Conservation (phyloP, 2,888 invertebrate species). For the Hofmannophila pseudospretella region DNA sequence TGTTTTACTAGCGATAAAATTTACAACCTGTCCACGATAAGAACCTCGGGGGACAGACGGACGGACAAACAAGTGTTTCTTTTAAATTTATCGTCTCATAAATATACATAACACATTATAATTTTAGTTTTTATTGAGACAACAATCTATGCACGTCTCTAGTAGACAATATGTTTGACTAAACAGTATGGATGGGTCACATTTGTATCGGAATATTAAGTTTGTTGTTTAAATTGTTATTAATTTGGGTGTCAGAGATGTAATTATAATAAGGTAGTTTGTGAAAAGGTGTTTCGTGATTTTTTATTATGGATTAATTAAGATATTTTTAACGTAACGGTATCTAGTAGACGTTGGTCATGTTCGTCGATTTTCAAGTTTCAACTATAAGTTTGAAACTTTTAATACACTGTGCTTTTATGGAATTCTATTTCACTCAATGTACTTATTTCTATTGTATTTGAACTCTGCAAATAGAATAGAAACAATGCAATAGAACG, state of each 20-base stretch:
- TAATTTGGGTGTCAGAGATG: not conserved
- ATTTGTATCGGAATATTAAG: not conserved
- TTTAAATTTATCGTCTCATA: slow-evolving; percentile 49
- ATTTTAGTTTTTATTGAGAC: slow-evolving; percentile 11
- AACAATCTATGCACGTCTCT: not conserved
- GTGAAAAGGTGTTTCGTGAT: not conserved
- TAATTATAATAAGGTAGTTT: slow-evolving; percentile 3
- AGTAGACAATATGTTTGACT: not conserved
- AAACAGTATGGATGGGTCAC: not conserved
- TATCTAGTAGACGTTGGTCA: too few relatives aligned
- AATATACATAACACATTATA: slow-evolving; percentile 39
- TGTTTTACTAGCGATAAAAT: slow-evolving; percentile 49
- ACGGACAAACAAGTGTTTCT: slow-evolving; percentile 33
- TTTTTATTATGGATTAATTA: not conserved
- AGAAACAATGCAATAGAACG: too few relatives aligned
- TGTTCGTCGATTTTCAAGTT: too few relatives aligned
- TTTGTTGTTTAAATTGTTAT: not conserved
- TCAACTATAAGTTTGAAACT: too few relatives aligned
- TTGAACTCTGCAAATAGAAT: too few relatives aligned
- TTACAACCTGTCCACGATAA: slow-evolving; percentile 42
- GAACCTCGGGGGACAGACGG: slow-evolving; percentile 23
- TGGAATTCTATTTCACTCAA: too few relatives aligned
- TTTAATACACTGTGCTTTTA: too few relatives aligned
- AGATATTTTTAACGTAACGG: too few relatives aligned
- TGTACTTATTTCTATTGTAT: too few relatives aligned